Conservation (phyloP, 2,113 vertebrate genomes). For the Odontesthes bonariensis region DNA sequence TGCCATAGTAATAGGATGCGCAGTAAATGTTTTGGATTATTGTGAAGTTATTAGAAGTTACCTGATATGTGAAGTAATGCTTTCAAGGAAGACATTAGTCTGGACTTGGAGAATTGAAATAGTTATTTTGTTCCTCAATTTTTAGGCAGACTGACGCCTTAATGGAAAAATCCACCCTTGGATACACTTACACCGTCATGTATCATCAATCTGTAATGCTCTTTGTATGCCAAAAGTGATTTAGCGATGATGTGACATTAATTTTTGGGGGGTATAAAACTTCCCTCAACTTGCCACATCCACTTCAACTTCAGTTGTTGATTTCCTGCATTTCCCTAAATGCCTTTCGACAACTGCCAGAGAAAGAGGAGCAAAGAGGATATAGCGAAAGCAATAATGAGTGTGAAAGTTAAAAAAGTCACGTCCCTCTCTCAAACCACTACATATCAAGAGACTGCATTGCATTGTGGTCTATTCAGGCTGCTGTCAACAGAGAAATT, state of each 20-base stretch:
- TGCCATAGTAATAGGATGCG: slow-evolving; percentile 37
- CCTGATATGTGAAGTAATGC: slow-evolving; percentile 23
- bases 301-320: slow-evolving; percentile 35
- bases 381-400: neutral
- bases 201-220: slow-evolving; percentile 48
- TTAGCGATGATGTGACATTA: slow-evolving; percentile 37
- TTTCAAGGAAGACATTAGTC: slow-evolving; percentile 14
- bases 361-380: slow-evolving; percentile 13
- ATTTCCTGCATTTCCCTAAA: slow-evolving; percentile 47
- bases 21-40: slow-evolving; percentile 47
- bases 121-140: slow-evolving; percentile 42
- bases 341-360: slow-evolving; percentile 37
- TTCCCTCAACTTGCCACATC: slow-evolving; percentile 32
- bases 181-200: slow-evolving; percentile 38
- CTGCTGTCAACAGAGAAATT: slow-evolving; percentile 61
- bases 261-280: slow-evolving; percentile 24
- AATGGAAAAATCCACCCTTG: slow-evolving; percentile 54
- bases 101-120: slow-evolving; percentile 22
- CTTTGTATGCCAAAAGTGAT: slow-evolving; percentile 50
- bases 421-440: slow-evolving; percentile 39
- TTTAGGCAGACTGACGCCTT: slow-evolving; percentile 48
- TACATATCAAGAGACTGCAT: slow-evolving; percentile 29
- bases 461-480: slow-evolving; percentile 62
- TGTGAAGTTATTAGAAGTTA: slow-evolving; percentile 32
- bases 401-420: slow-evolving; percentile 37